Conservation (phyloP, 2,888 invertebrate genomes). For the Drosophila conformis region DNA sequence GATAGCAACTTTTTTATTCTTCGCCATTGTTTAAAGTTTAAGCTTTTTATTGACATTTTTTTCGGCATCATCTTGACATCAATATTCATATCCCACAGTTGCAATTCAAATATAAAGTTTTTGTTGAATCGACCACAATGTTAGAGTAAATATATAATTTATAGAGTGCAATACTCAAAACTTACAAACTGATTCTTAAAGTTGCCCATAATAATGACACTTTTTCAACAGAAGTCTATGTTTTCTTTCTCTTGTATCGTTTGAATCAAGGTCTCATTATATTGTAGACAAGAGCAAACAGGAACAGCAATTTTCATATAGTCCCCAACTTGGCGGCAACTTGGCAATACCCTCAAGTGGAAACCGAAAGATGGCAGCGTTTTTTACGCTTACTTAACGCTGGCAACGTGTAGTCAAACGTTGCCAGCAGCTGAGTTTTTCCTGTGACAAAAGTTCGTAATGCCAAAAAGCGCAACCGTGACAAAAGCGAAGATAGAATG, state of each 20-base stretch:
- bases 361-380: constrained; percentile 28
- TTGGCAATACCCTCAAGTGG: constrained; percentile 27
- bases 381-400: constrained; percentile 56
- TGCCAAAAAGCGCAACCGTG: constrained; percentile 51
- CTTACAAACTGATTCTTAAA: neutral
- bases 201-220: neutral
- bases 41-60: constrained; percentile 16
- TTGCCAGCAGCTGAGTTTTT: constrained; percentile 5
- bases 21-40: constrained; percentile 15
- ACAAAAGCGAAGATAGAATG: constrained; percentile 39
- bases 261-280: constrained; percentile 25
- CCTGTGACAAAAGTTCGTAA: constrained; percentile 38
- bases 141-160: neutral
- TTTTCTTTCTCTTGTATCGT: constrained; percentile 6
- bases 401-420: constrained; percentile 26
- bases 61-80: neutral
- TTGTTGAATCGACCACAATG: neutral
- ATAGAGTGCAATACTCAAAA: neutral
- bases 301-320: constrained; percentile 29
- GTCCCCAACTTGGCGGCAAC: constrained; percentile 19
- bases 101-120: constrained; percentile 1
- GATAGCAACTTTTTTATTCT: constrained; percentile 29
- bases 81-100: neutral
- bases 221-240: constrained; percentile 1
- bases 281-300: constrained; percentile 5